phyloP scores from a whole-genome alignment of 1,140 invertebrate genomes.

The Calliopsis andreniformis region DNA sequence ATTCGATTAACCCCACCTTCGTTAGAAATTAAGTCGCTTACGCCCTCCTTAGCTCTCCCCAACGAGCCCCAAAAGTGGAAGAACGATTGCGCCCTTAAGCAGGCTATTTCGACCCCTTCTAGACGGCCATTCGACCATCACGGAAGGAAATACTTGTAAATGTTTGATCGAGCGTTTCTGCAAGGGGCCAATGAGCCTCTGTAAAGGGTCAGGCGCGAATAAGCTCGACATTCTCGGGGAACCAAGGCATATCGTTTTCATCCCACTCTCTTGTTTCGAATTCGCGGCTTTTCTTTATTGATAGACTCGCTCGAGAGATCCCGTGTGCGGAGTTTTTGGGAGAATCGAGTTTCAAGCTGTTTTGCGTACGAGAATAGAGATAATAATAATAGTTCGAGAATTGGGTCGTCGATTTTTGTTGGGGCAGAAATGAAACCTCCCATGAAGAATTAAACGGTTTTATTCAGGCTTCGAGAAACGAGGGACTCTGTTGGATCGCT shows the following conservation, averaged over 20 bases:
- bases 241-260: constrained; percentile 46
- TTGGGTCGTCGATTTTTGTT: background rate
- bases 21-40: constrained; percentile 9
- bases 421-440: no score
- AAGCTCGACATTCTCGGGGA: constrained; percentile 12
- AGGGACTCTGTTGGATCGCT: no score
- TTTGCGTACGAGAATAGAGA: background rate
- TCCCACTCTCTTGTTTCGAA: background rate
- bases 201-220: no score
- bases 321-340: background rate
- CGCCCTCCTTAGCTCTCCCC: background rate
- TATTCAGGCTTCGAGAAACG: no score
- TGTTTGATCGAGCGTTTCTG: constrained; percentile 16
- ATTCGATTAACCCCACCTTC: background rate
- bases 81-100: constrained; percentile 5
- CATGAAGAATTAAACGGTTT: no score
- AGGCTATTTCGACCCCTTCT: background rate
- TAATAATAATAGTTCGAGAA: background rate
- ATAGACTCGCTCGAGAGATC: background rate
- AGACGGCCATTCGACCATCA: background rate
- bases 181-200: no score
- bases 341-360: background rate
- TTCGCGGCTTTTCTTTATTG: background rate
- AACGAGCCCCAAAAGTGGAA: background rate
- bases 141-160: constrained; percentile 6